Evolutionary conservation across 2,113 vertebrate species (phyloP).

Genomic region (Lipophrys pholis): DNA sequence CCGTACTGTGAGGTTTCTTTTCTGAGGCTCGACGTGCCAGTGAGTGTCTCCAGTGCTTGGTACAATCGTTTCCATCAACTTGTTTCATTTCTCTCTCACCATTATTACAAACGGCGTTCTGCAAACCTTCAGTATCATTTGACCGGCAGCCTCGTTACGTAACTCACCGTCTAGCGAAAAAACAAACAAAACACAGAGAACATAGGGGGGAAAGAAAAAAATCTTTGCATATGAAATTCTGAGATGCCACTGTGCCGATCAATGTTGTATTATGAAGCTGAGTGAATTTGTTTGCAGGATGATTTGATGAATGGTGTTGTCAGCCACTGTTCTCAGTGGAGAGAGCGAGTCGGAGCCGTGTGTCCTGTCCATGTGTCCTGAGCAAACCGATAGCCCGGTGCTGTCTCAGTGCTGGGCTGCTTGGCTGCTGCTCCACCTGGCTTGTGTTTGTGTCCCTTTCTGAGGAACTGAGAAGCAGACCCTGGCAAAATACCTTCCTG

Average conservation of each 20-base stretch:
- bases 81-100: conserved; percentile 47
- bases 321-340: conserved; percentile 34
- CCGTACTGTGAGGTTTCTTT: no score
- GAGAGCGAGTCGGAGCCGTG: conserved; percentile 31
- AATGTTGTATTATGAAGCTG: conserved; percentile 39
- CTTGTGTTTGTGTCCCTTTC: conserved; percentile 59
- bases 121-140: conserved; percentile 52
- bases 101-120: conserved; percentile 60
- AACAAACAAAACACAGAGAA: background rate
- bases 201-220: background rate
- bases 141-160: conserved; percentile 63
- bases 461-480: conserved; percentile 67
- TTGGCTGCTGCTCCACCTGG: conserved; percentile 50
- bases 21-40: no score
- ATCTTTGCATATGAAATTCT: conserved; percentile 38
- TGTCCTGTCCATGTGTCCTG: conserved; percentile 28
- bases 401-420: conserved; percentile 1
- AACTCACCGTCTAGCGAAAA: conserved; percentile 34
- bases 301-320: conserved; percentile 53
- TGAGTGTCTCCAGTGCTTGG: no score
- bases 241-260: conserved; percentile 35
- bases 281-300: conserved; percentile 42
- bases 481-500: conserved; percentile 78
- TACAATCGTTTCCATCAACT: conserved; percentile 38
- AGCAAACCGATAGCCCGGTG: conserved; percentile 33